Conservation (phyloP, 2,888 invertebrate species). For the Sturmia bella region DNA sequence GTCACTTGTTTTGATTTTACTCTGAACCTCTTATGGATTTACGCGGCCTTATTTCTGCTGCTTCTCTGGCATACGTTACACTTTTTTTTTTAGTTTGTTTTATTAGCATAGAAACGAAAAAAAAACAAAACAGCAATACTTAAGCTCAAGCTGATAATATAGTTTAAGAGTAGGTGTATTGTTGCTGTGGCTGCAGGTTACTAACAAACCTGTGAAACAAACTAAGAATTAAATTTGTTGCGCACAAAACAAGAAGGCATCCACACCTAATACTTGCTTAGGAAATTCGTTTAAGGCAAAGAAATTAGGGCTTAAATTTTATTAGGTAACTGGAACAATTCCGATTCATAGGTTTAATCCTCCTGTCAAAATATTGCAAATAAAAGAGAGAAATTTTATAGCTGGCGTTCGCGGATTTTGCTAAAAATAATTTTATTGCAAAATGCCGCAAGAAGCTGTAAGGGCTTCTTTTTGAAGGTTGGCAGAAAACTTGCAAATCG, state of each 20-base stretch:
- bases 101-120: too few species aligned
- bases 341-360: not conserved
- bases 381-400: conserved; percentile 6
- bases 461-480: too few species aligned
- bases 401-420: not conserved
- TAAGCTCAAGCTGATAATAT: not conserved
- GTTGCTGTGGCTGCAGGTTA: conserved; percentile 17
- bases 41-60: conserved; percentile 47
- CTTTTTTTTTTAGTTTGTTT: not conserved
- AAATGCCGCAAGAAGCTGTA: too few species aligned
- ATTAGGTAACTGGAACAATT: conserved; percentile 28
- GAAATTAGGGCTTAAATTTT: conserved; percentile 32
- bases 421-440: too few species aligned
- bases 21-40: conserved; percentile 44
- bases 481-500: conserved; percentile 2
- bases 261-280: conserved; percentile 5
- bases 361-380: not conserved
- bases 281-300: conserved; percentile 12
- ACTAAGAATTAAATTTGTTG: conserved; percentile 16
- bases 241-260: not conserved
- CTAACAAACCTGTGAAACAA: conserved; percentile 12
- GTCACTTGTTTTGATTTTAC: conserved; percentile 24
- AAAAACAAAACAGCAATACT: not conserved
- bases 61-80: not conserved
- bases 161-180: conserved; percentile 20